Evolutionary conservation across 2,888 invertebrate species (phyloP).

Genomic region (Ctena decussata): DNA sequence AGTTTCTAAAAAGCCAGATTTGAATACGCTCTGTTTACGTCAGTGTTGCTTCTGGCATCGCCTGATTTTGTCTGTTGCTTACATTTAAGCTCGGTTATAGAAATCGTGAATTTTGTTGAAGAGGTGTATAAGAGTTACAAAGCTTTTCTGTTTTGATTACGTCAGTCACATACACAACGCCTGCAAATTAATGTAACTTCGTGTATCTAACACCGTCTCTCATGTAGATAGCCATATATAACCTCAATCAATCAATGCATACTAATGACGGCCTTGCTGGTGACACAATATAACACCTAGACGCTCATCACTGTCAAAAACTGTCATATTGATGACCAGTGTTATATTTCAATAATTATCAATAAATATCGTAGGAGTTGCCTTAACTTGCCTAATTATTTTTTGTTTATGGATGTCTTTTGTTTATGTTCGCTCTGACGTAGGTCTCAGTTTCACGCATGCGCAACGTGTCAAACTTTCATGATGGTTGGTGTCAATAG

Average conservation of each 20-base stretch:
- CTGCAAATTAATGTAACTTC: too few species aligned
- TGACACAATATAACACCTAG: background rate
- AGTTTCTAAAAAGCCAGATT: too few species aligned
- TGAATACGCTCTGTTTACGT: too few species aligned
- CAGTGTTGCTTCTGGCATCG: too few species aligned
- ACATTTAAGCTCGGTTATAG: too few species aligned
- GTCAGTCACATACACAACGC: too few species aligned
- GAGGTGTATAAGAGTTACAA: too few species aligned
- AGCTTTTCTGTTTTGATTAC: too few species aligned
- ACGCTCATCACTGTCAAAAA: background rate
- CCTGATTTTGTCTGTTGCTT: too few species aligned
- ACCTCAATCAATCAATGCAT: background rate
- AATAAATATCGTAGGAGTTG: constrained; percentile 1
- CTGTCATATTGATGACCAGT: background rate
- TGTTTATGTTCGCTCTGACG: background rate
- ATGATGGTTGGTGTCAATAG: background rate
- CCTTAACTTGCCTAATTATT: background rate
- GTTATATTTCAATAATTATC: constrained; percentile 1
- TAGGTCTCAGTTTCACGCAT: background rate
- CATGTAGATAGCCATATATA: background rate
- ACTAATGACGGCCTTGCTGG: background rate
- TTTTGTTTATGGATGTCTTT: background rate
- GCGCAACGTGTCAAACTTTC: background rate
- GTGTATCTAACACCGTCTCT: background rate
- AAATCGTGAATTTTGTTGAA: too few species aligned